Conservation (phyloP, 2,888 invertebrate genomes). For the Colletes collaris region DNA sequence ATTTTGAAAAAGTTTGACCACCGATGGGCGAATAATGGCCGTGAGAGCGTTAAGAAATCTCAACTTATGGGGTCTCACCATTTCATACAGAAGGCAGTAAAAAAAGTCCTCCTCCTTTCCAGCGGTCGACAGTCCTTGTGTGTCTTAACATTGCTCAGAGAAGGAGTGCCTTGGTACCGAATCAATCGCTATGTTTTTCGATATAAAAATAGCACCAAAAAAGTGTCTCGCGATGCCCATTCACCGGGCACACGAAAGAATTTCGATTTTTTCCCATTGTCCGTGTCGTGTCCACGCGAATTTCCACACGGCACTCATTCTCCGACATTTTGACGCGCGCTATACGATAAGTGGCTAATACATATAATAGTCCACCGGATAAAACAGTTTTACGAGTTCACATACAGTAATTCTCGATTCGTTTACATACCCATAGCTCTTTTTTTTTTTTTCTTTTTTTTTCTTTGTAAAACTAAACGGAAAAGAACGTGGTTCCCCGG, state of each 20-base stretch:
- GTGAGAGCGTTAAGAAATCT: not conserved
- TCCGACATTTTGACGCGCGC: conserved; percentile 42
- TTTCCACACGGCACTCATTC: conserved; percentile 64
- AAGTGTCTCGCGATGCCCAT: conserved; percentile 23
- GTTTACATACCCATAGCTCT: conserved; percentile 42
- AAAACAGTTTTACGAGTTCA: conserved; percentile 53
- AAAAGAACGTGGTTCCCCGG: conserved; percentile 49
- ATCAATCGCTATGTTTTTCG: conserved; percentile 38
- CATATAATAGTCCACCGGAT: conserved; percentile 45
- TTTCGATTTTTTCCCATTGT: conserved; percentile 21
- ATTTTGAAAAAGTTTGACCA: not conserved
- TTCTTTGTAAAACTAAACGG: conserved; percentile 15
- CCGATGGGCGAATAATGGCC: not conserved
- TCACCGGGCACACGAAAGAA: conserved; percentile 6
- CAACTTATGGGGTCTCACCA: not conserved
- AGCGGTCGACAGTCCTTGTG: not conserved
- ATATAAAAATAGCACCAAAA: conserved; percentile 72
- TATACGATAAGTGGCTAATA: conserved; percentile 24
- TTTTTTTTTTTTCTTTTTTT: not conserved
- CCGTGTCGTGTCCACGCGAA: conserved; percentile 25
- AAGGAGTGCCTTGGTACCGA: conserved; percentile 63
- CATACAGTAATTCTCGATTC: conserved; percentile 40
- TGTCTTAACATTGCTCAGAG: conserved; percentile 43
- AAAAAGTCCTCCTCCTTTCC: conserved; percentile 23
- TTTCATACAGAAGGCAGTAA: conserved; percentile 26